Evolutionary conservation across 53 echinoderm and acorn worm genomes (phyloP).

Genomic region (Holothuria leucospilota): DNA sequence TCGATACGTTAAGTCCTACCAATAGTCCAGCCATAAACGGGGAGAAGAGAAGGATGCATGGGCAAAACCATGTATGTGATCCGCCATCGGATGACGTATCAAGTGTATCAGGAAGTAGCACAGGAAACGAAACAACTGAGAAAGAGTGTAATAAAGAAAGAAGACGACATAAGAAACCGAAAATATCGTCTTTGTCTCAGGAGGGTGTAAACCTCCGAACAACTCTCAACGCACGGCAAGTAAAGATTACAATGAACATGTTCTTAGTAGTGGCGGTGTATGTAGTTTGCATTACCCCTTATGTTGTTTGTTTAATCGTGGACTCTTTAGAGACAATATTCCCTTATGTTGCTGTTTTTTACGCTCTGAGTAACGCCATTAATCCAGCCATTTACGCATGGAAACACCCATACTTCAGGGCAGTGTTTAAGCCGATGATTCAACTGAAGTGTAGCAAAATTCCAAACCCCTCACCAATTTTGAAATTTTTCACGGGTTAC

Average conservation of each 20-base stretch:
- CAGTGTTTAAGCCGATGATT: conserved; percentile 51
- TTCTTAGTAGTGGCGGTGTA: conserved; percentile 22
- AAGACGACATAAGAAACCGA: not conserved
- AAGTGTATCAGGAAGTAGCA: not conserved
- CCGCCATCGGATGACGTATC: not conserved
- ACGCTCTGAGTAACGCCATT: conserved; percentile 30
- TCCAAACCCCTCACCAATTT: conserved; percentile 22
- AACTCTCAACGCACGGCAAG: conserved; percentile 24
- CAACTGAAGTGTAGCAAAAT: conserved; percentile 18
- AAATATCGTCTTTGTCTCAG: not conserved
- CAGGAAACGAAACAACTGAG: not conserved
- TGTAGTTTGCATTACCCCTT: conserved; percentile 15
- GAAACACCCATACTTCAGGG: conserved; percentile 50
- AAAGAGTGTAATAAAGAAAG: not conserved
- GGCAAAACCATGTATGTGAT: not conserved
- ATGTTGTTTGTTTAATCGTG: conserved; percentile 1
- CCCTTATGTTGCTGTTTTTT: conserved; percentile 40
- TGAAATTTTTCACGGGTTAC: not conserved
- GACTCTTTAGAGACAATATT: conserved; percentile 1
- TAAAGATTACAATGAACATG: conserved; percentile 41
- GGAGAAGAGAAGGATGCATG: too few species aligned
- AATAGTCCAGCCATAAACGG: too few species aligned
- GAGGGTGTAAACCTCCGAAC: not conserved
- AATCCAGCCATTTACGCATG: conserved; percentile 48
- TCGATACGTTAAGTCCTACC: too few species aligned